Base-by-base conservation (phyloP, 2,113 vertebrate species). In the Scalopus aquaticus region DNA sequence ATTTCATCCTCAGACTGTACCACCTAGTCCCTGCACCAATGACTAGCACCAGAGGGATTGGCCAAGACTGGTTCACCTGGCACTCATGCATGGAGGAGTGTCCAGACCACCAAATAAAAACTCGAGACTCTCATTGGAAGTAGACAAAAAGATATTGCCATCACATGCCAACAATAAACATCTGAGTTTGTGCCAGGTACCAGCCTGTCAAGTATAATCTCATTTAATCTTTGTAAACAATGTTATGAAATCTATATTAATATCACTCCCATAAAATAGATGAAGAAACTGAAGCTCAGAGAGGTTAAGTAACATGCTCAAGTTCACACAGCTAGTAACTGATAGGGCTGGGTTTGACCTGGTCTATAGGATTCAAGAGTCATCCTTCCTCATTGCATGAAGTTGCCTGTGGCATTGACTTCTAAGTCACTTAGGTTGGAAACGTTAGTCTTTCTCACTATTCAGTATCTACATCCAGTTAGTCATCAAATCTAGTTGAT, bases 401-500 rank as follows among this genome's bases (percentile, higher is more conserved):
- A 46, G 84, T 32, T 89, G 54, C 46, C 64, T 46, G 7, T 26
- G 60, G 10, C 30, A 54, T 74, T 12, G 13, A 30, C 35, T 74
- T 93, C 37, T 82, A 54, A 54, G 67, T 76, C 91, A 86, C 54
- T 85, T 32, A 44, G 58, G 51, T 42, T 93, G 74, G 58, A 74
- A 80, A 86, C 17, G 28, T 35, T 72, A 72, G 74, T 60, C 49
- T 60, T 81, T 87, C 62, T 65, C 79, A 72, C 22, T 32, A 2
- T 37, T 92, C 32, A 56, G 19, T 15, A n/a, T 13, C 46, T 24
- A 2, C 28, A 60, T 51, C 42, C 24, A 80, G 9, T 39, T 58
- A 93, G 39, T 93, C 46, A 51, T 79, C 60, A 32, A 42, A 85
- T 80, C 20, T 58, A 69, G 51, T 15, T 26, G 69, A 69, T 54